Evolutionary conservation across 2,797 vertebrate species (phyloP), one percentile per base, ranked within the genome.

Genomic region (Cheirogaleus major): DNA sequence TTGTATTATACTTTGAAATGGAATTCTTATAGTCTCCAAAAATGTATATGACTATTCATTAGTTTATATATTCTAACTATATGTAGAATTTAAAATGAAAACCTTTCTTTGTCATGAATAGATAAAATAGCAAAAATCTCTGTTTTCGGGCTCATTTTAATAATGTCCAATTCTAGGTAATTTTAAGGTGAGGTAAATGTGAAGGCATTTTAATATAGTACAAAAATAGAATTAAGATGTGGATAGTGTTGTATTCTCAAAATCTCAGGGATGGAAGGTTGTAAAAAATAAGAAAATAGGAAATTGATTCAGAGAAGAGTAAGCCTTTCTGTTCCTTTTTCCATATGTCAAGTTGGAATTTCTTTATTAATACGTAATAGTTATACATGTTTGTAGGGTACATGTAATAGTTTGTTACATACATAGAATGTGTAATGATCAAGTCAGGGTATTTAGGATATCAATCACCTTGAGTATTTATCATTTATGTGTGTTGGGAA

Each of bases 11-110:
- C 48, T 92, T 97, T 94, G 78, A 96, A 93, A 61, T 95, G 32
- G 73, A 95, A 89, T 78, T 94, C 95, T 96, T 82, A 65, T 72
- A 48, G 41, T 95, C 57, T 96, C 89, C 69, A 79, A 86, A 95
- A 96, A 61, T 43, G n/a, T 89, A 23, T 96, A 63, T 69, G n/a
- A 80, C 45, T 79, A 18, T 70, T 93, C 81, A 91, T 95, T 35
- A 73, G n/a, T 94, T 97, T 89, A 91, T 90, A 27, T 81, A 50
- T 97, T 81, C 43, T 96, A 65, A 90, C 52, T 95, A 22, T 75
- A 92, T 69, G 48, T 78, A 69, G 57, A 96, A 90, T 84, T 94
- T 85, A 50, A 93, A 95, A 89, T 82, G 45, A 89, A 96, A 14
- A 55, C 52, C 35, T 72, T 35, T 76, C 38, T 84, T 67, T 89